phyloP scores from a whole-genome alignment of 2,113 vertebrate species.

The Promerops cafer region DNA sequence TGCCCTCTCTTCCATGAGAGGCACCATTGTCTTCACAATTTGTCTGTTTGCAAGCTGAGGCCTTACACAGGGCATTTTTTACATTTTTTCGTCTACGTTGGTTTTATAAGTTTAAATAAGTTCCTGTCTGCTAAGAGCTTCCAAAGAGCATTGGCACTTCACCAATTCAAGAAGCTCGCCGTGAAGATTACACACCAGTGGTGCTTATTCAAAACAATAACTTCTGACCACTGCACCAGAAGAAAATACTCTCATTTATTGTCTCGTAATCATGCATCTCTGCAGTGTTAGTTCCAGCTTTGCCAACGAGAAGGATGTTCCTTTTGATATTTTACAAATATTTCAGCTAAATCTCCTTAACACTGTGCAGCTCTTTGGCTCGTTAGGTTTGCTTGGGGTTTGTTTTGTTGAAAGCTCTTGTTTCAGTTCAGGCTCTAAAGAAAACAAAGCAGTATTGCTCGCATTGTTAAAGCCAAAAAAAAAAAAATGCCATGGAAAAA shows the following conservation, averaged over 20 bases:
- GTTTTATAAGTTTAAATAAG: conserved; percentile 65
- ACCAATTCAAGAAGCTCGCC: conserved; percentile 32
- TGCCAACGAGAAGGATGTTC: neutral
- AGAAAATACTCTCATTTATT: conserved; percentile 50
- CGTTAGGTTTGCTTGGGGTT: neutral
- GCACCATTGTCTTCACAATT: conserved; percentile 4
- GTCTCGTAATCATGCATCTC: conserved; percentile 20
- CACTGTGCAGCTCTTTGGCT: neutral
- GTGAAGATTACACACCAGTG: conserved; percentile 43
- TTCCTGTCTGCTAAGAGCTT: conserved; percentile 56
- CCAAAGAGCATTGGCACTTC: conserved; percentile 16
- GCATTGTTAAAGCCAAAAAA: conserved; percentile 53
- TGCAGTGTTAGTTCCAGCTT: conserved; percentile 8
- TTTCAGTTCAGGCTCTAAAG: conserved; percentile 36
- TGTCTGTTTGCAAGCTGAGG: conserved; percentile 19
- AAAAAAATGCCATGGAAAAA: conserved; percentile 34
- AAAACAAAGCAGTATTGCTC: conserved; percentile 5
- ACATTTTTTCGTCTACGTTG: conserved; percentile 55
- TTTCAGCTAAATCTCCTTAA: neutral
- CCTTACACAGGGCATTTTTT: conserved; percentile 55
- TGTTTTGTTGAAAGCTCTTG: conserved; percentile 37
- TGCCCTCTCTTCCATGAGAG: neutral
- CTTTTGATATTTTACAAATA: conserved; percentile 29
- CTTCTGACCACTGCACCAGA: conserved; percentile 36
- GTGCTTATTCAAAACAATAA: conserved; percentile 41